Evolutionary conservation across 2,113 vertebrate genomes (phyloP).

Genomic region (Phylloscopus trochilus): DNA sequence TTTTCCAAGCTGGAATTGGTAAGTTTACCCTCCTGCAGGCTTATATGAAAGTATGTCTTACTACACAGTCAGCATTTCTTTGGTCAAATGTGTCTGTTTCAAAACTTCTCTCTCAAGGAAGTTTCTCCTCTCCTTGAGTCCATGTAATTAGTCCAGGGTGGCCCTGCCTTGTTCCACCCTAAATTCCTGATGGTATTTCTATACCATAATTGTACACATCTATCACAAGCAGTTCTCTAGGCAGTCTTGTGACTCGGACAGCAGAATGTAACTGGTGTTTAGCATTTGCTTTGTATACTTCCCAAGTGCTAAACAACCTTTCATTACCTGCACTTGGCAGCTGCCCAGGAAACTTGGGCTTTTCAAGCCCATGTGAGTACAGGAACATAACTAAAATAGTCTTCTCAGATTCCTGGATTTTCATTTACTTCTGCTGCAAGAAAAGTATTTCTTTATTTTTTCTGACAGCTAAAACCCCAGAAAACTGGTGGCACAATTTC

Average conservation of each 20-base stretch:
- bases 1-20: background rate
- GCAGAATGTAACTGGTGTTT: background rate
- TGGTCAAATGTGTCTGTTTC: background rate
- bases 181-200: conserved; percentile 26
- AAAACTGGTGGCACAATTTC: background rate
- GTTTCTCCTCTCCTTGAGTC: background rate
- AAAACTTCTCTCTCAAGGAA: background rate
- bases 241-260: background rate
- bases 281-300: background rate
- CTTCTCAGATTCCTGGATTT: background rate
- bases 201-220: background rate
- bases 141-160: background rate
- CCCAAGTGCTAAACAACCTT: background rate
- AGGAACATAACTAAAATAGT: background rate
- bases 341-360: background rate
- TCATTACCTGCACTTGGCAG: conserved; percentile 19
- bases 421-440: background rate
- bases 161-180: conserved; percentile 15
- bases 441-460: background rate
- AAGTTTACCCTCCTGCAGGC: background rate
- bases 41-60: background rate
- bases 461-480: background rate
- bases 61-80: background rate
- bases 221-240: background rate
- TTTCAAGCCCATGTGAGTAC: background rate